phyloP scores from a whole-genome alignment of 2,113 vertebrate genomes.

The Bos taurus region ARS-UCD2.0 NC_037331.1:85910501-85911000 shows the following conservation, averaged over 20 bases:
- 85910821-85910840: neutral
- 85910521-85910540: neutral
- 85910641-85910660: neutral
- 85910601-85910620: neutral
- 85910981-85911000: neutral
- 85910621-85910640: neutral
- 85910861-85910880: neutral
- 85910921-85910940: neutral
- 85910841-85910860: neutral
- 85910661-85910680: neutral
- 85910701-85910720: neutral
- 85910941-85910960: neutral
- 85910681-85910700: neutral
- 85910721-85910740: neutral
- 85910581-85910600: neutral
- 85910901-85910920: neutral
- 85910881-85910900: neutral
- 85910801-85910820: neutral
- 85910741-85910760: neutral
- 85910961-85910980: neutral
- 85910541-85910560: neutral
- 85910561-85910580: neutral
- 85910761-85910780: fast-evolving
- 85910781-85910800: neutral
- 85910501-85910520: neutral